These are phyloP conservation scores for Ceriagrion tenellum DNA, from an alignment of 2,888 invertebrate genomes.

Conservation along the genomic window DNA sequence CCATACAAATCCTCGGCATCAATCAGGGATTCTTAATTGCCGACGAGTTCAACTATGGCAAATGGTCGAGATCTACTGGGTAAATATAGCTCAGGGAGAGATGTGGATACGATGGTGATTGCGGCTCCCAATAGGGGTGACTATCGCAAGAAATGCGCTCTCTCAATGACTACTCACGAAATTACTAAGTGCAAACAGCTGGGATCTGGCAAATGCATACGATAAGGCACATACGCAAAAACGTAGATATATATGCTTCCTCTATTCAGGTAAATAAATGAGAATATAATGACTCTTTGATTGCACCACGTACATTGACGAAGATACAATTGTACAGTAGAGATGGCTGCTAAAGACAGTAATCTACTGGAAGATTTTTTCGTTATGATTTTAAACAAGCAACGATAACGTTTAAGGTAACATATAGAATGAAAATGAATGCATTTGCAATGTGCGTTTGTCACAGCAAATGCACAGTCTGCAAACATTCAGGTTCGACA, in stretches of 20 bases:
- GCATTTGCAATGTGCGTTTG: too few species aligned
- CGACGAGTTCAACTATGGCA: not conserved
- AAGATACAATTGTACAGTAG: too few species aligned
- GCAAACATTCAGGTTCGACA: too few species aligned
- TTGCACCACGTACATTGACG: not conserved
- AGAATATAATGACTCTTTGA: not conserved
- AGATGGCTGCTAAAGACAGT: too few species aligned
- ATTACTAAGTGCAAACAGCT: not conserved
- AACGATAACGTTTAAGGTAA: too few species aligned
- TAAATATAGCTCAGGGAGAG: not conserved
- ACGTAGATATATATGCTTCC: not conserved
- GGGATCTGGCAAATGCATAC: not conserved
- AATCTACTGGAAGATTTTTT: too few species aligned
- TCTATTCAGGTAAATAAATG: not conserved
- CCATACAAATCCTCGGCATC: not conserved
- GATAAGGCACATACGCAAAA: not conserved
- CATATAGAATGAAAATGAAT: too few species aligned
- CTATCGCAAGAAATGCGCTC: not conserved
- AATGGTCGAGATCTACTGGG: not conserved
- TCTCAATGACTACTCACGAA: not conserved
- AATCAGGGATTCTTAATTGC: not conserved
- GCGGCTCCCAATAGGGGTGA: not conserved
- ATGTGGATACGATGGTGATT: not conserved
- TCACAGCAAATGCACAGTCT: too few species aligned
- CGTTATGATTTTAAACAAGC: too few species aligned